A percentile compares a stretch with the other conserved stretches of the same genome.
These are phyloP conservation scores for Petrolisthes manimaculis DNA, from an alignment of 2,888 invertebrate genomes.

Conservation along the genomic window DNA sequence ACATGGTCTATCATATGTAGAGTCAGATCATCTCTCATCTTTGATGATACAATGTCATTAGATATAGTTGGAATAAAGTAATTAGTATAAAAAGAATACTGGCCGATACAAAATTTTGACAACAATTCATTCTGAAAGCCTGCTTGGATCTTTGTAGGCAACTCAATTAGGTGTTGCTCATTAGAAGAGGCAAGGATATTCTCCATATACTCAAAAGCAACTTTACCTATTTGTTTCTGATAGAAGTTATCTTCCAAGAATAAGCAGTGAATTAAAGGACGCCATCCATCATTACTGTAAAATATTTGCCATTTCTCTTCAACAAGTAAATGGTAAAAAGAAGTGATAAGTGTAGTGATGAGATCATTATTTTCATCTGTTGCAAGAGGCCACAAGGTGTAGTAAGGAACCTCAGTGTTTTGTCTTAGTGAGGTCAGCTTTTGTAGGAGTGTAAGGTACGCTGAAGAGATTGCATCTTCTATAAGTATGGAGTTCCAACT, in stretches of 20 bases:
- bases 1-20: slow-evolving; percentile 26
- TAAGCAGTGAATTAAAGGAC: background rate
- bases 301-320: slow-evolving; percentile 20
- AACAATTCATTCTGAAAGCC: slow-evolving; percentile 16
- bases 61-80: slow-evolving; percentile 35
- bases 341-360: background rate
- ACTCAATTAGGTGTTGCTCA: background rate
- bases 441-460: slow-evolving; percentile 17
- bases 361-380: background rate
- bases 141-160: slow-evolving; percentile 17
- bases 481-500: slow-evolving; percentile 36
- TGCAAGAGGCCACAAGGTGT: slow-evolving; percentile 24
- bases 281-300: slow-evolving; percentile 2
- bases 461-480: slow-evolving; percentile 26
- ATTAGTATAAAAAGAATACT: background rate
- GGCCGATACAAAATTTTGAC: background rate
- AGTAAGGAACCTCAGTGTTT: background rate
- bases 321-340: slow-evolving; percentile 24
- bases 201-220: slow-evolving; percentile 32
- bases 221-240: slow-evolving; percentile 10
- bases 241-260: slow-evolving; percentile 24
- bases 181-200: background rate
- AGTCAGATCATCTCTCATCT: slow-evolving; percentile 27
- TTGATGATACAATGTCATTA: background rate
- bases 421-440: background rate